Evolutionary conservation across 2,113 vertebrate species (phyloP).

Genomic region (Gopherus flavomarginatus): DNA sequence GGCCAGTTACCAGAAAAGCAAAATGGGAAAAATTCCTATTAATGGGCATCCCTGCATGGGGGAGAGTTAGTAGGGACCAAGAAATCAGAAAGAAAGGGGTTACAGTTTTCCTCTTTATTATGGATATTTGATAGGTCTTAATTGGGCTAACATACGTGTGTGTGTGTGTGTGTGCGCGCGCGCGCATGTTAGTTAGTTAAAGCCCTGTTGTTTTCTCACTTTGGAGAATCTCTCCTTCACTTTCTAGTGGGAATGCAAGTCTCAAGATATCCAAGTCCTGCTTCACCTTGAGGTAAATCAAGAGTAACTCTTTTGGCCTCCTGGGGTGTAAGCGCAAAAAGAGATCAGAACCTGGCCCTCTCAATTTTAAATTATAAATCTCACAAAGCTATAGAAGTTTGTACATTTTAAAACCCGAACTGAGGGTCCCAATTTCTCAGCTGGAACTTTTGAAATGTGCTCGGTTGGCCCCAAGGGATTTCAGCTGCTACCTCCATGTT

Average conservation of each 20-base stretch:
- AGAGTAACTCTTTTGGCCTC: background rate
- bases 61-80: background rate
- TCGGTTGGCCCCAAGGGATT: background rate
- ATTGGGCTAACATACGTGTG: background rate
- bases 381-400: background rate
- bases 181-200: too few species aligned
- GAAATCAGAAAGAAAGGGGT: background rate
- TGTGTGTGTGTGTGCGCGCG: background rate
- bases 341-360: background rate
- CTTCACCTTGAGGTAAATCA: background rate
- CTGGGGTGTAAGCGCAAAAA: background rate
- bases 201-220: background rate
- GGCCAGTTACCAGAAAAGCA: background rate
- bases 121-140: background rate
- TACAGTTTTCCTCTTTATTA: background rate
- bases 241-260: background rate
- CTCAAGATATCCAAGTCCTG: background rate
- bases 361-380: background rate
- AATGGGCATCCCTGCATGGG: fast-evolving
- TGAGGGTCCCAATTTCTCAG: background rate
- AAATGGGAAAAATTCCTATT: background rate
- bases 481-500: background rate
- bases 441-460: background rate
- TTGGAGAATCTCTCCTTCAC: background rate
- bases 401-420: background rate